Evolutionary conservation across 2,888 invertebrate species (phyloP), one percentile per base, ranked within the genome.

Genomic region (Poecilus cupreus): DNA sequence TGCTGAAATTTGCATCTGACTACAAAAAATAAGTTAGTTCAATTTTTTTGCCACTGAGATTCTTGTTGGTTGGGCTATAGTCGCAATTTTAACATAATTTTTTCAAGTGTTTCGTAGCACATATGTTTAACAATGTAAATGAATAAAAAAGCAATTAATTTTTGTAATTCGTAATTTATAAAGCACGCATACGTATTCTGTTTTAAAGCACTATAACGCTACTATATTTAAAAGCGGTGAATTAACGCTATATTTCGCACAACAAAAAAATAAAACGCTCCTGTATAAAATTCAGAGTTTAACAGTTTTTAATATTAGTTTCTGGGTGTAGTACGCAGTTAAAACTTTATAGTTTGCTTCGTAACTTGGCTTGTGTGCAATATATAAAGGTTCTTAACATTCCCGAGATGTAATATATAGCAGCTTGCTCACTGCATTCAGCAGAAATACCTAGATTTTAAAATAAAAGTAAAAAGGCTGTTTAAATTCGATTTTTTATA

Each of bases 241-340:
- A 68, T 68, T 16, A 68, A 68, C 37, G 37, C 13, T 51, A 8
- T 51, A 51, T 51, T 18, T 6, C 13, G 16, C 51, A 51, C 8
- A 32, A 18, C 16, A 24, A 72, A 72, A 72, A 72, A 72, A 46
- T 72, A 72, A 72, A 72, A 72, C n/a, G 8, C 46, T n/a, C 43
- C 43, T 43, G 22, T 72, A 22, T 46, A 72, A 72, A 72, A 72
- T 20, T 46, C 46, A 22, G 72, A 46, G 22, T 72, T 72, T 72
- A 72, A 72, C 72, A 72, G 43, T 72, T 72, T 72, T 72, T 72
- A 72, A 72, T 72, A 72, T 72, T 72, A 72, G 72, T 72, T 72
- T 24, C 72, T 43, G 20, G 72, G 20, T 22, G 24, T 24, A 43
- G 46, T 72, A 26, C 22, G 46, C 20, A 20, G 72, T 72, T 72